Conservation (phyloP, 2,888 invertebrate species). For the Cephonodes hylas region DNA sequence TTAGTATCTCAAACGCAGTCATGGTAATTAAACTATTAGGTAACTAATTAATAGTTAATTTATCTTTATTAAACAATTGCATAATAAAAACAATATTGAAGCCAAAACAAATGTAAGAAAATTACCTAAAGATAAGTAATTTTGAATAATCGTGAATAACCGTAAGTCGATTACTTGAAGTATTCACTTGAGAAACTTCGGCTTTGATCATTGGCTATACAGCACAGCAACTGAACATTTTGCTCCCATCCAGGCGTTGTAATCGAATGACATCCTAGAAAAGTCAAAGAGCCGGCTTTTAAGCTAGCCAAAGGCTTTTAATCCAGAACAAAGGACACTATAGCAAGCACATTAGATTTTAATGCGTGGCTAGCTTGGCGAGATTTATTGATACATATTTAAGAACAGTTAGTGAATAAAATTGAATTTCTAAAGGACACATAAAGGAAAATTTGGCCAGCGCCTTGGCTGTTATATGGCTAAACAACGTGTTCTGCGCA, state of each 20-base stretch:
- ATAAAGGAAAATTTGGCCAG: conserved; percentile 30
- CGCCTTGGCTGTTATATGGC: conserved; percentile 6
- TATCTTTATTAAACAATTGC: background rate
- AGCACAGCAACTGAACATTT: background rate
- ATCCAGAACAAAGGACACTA: background rate
- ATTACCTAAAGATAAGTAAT: background rate
- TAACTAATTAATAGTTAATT: too few species aligned
- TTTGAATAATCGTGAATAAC: background rate
- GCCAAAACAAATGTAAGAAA: too few species aligned
- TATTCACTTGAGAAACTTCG: background rate
- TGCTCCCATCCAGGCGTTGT: background rate
- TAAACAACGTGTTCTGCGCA: background rate
- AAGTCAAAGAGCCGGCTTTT: background rate
- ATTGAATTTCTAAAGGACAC: conserved; percentile 47
- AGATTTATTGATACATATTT: background rate
- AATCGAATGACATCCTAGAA: background rate
- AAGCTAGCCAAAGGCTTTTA: background rate
- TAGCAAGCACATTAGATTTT: background rate
- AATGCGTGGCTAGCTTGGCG: background rate
- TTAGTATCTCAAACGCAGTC: background rate
- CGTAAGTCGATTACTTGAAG: background rate
- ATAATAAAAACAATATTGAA: background rate
- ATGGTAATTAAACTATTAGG: background rate
- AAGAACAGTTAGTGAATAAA: conserved; percentile 22
- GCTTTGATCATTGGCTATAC: background rate